Conservation (phyloP, 2,888 invertebrate species). For the Chymomyza amoena region DNA sequence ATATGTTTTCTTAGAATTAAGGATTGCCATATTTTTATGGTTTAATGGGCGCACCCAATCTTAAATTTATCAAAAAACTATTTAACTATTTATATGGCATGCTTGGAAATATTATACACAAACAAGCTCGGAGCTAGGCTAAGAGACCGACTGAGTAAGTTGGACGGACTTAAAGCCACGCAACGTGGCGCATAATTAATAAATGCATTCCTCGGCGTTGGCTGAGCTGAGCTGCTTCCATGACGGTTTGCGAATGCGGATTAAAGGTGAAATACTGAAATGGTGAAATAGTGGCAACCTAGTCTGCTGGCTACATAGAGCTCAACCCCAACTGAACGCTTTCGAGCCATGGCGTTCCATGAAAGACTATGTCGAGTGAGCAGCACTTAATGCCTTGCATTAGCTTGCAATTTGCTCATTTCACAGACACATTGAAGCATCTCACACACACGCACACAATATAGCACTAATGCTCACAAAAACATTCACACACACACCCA, state of each 20-base stretch:
- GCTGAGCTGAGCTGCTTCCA: neutral
- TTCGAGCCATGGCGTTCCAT: neutral
- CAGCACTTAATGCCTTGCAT: conserved; percentile 60
- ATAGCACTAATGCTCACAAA: neutral
- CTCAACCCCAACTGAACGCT: neutral
- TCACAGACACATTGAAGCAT: conserved; percentile 40
- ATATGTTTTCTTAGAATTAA: no score
- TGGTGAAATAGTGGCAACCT: neutral
- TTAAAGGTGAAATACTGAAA: conserved; percentile 70
- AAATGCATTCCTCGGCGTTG: conserved; percentile 24
- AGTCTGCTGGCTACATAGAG: neutral
- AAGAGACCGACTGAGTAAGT: neutral
- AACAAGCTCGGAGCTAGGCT: neutral
- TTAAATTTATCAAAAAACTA: no score
- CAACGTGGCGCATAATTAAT: conserved; percentile 52
- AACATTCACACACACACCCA: conserved; percentile 3
- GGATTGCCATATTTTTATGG: no score
- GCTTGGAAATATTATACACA: no score
- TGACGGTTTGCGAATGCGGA: conserved; percentile 48
- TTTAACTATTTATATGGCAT: no score
- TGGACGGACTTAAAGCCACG: conserved; percentile 32
- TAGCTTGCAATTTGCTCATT: conserved; percentile 72
- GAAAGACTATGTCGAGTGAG: neutral
- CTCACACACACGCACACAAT: neutral
- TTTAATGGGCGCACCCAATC: no score